Evolutionary conservation across 2,113 vertebrate species (phyloP).

Genomic region (Neolamprologus caudopunctatus): DNA sequence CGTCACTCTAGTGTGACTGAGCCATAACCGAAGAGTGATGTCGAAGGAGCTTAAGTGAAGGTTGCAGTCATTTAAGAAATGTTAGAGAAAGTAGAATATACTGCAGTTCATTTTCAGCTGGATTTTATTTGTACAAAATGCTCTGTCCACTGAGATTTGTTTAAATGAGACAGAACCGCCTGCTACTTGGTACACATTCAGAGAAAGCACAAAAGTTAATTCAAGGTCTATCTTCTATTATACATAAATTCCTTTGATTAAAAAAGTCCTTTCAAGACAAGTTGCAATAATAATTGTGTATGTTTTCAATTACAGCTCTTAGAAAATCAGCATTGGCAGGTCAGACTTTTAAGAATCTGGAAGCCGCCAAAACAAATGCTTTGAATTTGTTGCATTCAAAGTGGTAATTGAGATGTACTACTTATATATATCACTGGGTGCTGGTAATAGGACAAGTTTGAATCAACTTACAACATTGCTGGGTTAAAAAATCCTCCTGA

Average conservation of each 20-base stretch:
- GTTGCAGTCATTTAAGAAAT: neutral
- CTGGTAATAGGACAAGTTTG: neutral
- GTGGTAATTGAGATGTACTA: neutral
- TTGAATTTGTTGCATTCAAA: neutral
- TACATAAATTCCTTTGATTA: neutral
- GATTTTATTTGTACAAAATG: neutral
- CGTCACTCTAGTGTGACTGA: neutral
- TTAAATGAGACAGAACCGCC: neutral
- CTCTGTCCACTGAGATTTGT: neutral
- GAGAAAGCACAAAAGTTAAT: neutral
- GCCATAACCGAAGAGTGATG: neutral
- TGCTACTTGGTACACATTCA: neutral
- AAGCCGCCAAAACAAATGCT: neutral
- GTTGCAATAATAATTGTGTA: neutral
- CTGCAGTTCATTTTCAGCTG: neutral
- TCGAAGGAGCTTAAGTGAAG: neutral
- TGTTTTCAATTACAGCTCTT: neutral
- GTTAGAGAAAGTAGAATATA: neutral
- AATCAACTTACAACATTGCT: neutral
- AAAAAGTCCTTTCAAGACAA: neutral
- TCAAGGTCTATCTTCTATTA: neutral
- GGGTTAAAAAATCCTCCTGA: neutral
- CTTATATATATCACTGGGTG: neutral
- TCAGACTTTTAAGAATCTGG: neutral
- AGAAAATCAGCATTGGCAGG: neutral